Conservation (phyloP, 1,140 invertebrate genomes). For the Druon quercuslanigerum region DNA sequence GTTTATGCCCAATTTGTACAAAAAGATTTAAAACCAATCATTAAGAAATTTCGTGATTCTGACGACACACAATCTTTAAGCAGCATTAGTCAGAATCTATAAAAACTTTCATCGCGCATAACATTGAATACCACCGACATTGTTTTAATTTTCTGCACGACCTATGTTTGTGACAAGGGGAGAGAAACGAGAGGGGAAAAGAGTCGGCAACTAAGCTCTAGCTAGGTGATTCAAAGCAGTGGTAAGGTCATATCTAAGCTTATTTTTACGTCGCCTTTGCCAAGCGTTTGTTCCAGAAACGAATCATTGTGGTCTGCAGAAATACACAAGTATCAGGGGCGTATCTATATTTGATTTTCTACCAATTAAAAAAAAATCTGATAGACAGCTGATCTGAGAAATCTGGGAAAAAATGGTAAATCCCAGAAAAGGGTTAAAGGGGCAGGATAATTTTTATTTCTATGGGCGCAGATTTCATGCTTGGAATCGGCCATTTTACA, state of each 20-base stretch:
- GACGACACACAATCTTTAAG: neutral
- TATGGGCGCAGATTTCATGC: too few species aligned
- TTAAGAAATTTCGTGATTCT: neutral
- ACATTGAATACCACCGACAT: conserved; percentile 24
- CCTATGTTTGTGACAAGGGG: neutral
- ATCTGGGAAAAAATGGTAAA: too few species aligned
- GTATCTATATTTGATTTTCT: neutral
- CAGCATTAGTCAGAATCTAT: neutral
- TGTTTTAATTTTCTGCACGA: conserved; percentile 7
- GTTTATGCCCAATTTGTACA: too few species aligned
- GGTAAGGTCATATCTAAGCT: conserved; percentile 16
- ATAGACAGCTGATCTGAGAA: too few species aligned
- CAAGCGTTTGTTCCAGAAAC: conserved; percentile 39
- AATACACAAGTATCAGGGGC: conserved; percentile 1
- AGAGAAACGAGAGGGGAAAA: neutral
- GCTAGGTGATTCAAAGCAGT: conserved; percentile 7
- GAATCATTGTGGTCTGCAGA: neutral
- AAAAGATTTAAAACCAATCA: too few species aligned
- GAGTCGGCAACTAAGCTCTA: conserved; percentile 37
- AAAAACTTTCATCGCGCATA: conserved; percentile 1
- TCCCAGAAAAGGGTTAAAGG: too few species aligned
- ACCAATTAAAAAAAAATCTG: neutral
- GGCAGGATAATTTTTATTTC: too few species aligned
- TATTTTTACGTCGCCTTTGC: conserved; percentile 46
- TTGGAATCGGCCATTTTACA: too few species aligned